phyloP scores from a whole-genome alignment of 2,113 vertebrate genomes.

The Xenopus borealis region DNA sequence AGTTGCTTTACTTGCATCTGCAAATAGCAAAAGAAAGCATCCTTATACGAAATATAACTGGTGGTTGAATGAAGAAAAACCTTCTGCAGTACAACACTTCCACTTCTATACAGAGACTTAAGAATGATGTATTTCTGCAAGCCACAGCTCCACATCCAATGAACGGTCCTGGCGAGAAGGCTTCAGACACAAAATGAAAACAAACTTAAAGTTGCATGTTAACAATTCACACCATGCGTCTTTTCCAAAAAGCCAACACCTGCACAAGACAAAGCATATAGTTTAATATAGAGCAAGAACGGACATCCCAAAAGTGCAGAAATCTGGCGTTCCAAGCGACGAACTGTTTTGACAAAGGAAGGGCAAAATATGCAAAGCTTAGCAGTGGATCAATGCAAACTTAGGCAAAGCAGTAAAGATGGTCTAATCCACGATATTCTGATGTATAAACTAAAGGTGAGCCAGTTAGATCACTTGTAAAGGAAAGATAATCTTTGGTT shows the following conservation, averaged over 20 bases:
- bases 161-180: constrained; percentile 67
- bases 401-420: constrained; percentile 69
- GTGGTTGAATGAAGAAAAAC: too few relatives aligned
- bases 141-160: constrained; percentile 66
- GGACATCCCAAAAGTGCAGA: constrained; percentile 72
- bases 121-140: constrained; percentile 66
- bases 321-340: constrained; percentile 81
- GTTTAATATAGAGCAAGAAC: constrained; percentile 78
- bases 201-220: constrained; percentile 62
- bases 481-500: constrained; percentile 18
- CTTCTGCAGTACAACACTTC: constrained; percentile 48
- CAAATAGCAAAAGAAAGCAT: too few relatives aligned
- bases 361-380: constrained; percentile 80
- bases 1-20: too few relatives aligned
- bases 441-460: constrained; percentile 60
- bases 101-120: neutral
- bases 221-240: constrained; percentile 79
- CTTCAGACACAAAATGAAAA: constrained; percentile 70
- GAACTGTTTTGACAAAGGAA: constrained; percentile 79
- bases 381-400: constrained; percentile 74
- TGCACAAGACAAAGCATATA: constrained; percentile 83
- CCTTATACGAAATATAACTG: too few relatives aligned
- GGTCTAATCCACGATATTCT: constrained; percentile 56
- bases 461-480: constrained; percentile 36
- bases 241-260: constrained; percentile 83